Evolutionary conservation across 2,113 vertebrate species (phyloP).

Genomic region (Boulengeromyrus knoepffleri): DNA sequence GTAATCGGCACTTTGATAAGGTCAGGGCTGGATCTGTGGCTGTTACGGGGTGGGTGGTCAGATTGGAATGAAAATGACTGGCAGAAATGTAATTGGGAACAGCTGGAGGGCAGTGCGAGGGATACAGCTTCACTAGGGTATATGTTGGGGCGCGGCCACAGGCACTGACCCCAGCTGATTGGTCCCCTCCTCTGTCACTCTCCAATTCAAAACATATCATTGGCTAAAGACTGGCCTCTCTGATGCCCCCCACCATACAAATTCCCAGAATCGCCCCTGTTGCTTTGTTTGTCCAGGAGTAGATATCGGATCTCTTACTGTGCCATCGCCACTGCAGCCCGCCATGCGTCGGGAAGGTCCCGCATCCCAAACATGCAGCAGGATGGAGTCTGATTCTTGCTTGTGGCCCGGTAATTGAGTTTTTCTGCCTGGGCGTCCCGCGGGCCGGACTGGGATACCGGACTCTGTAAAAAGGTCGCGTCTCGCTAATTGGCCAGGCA

Average conservation of each 20-base stretch:
- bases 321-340: background rate
- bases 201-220: background rate
- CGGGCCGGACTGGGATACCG: constrained; percentile 36
- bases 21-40: background rate
- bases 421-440: constrained; percentile 34
- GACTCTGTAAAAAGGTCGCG: constrained; percentile 35
- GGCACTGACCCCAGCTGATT: background rate
- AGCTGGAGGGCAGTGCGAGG: constrained; percentile 1
- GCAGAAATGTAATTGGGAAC: background rate
- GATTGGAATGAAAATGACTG: background rate
- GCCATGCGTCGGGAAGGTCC: background rate
- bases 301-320: background rate
- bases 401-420: constrained; percentile 33
- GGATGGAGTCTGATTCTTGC: background rate
- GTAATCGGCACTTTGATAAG: background rate
- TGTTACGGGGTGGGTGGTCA: background rate
- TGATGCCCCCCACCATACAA: background rate
- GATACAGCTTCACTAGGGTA: background rate
- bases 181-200: background rate
- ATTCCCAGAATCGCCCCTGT: background rate
- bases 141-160: background rate
- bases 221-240: background rate
- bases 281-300: background rate
- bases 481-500: constrained; percentile 31
- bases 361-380: background rate